These are phyloP conservation scores for Boulengeromyrus knoepffleri DNA, from an alignment of 2,113 vertebrate genomes.

Conservation along the genomic window DNA sequence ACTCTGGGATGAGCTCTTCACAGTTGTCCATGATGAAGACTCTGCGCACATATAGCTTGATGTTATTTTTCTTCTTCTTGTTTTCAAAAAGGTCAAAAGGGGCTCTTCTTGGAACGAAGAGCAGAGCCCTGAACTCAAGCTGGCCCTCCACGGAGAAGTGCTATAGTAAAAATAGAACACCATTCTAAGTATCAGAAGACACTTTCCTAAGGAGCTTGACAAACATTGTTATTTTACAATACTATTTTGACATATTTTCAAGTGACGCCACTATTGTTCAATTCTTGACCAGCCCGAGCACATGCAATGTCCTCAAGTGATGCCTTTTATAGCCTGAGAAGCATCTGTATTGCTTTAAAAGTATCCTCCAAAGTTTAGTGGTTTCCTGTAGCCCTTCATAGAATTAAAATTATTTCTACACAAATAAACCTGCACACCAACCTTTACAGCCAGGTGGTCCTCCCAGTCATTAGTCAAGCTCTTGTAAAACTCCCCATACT, in stretches of 20 bases:
- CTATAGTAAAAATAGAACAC: conserved; percentile 12
- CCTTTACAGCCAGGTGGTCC: conserved; percentile 75
- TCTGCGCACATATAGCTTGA: conserved; percentile 36
- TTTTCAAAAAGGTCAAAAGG: conserved; percentile 37
- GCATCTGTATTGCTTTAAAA: not conserved
- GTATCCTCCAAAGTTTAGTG: not conserved
- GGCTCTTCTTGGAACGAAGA: conserved; percentile 32
- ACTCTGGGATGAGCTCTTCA: conserved; percentile 36
- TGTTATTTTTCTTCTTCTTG: conserved; percentile 37
- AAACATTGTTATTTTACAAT: not conserved
- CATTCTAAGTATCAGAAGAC: not conserved
- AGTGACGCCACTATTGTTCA: not conserved
- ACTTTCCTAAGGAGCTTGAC: not conserved
- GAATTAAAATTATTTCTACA: not conserved
- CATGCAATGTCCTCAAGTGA: not conserved
- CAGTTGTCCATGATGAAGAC: conserved; percentile 40
- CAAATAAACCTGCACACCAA: conserved; percentile 35
- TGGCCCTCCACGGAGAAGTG: conserved; percentile 39
- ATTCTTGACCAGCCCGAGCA: not conserved
- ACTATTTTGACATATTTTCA: not conserved
- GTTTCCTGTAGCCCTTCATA: not conserved
- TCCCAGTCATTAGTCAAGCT: conserved; percentile 78
- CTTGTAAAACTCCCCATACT: conserved; percentile 74
- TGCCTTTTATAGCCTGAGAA: not conserved
- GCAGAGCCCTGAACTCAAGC: conserved; percentile 34